phyloP scores from a whole-genome alignment of 1,140 invertebrate species.

The Rhizoglyphus robini region DNA sequence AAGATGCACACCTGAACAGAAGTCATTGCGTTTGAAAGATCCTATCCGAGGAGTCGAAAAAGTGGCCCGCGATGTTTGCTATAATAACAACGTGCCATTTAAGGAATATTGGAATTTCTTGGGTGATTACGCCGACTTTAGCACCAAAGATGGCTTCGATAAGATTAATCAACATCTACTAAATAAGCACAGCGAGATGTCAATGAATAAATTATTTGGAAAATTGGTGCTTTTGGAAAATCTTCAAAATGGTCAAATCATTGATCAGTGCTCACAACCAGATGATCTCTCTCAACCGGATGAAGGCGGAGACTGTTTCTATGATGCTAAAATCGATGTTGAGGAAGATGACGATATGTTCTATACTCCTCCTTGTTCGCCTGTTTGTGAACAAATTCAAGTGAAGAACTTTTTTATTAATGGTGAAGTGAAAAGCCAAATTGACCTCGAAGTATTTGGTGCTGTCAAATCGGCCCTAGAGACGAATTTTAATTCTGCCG shows the following conservation, averaged over 20 bases:
- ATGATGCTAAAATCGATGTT: neutral
- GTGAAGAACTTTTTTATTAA: neutral
- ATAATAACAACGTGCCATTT: slow-evolving; percentile 61
- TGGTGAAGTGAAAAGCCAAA: neutral
- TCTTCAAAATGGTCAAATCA: too few relatives aligned
- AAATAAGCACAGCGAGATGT: too few relatives aligned
- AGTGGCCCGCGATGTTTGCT: slow-evolving; percentile 58
- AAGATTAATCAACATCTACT: too few relatives aligned
- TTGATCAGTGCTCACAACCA: neutral
- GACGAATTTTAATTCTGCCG: neutral
- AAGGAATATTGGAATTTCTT: slow-evolving; percentile 81
- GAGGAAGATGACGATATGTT: neutral
- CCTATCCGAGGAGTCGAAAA: slow-evolving; percentile 68
- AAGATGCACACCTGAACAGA: slow-evolving; percentile 26
- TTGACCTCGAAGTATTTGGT: neutral
- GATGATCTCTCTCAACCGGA: neutral
- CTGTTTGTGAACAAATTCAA: neutral
- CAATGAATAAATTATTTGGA: too few relatives aligned
- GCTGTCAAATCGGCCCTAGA: neutral
- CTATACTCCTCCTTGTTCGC: neutral
- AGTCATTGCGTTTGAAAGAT: slow-evolving; percentile 50
- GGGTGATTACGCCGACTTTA: slow-evolving; percentile 58
- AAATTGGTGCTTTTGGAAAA: too few relatives aligned
- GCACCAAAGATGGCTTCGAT: slow-evolving; percentile 54
- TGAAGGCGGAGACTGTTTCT: neutral